Evolutionary conservation across 2,888 invertebrate species (phyloP), one percentile per base, ranked within the genome.

Genomic region (Andricus curvator): DNA sequence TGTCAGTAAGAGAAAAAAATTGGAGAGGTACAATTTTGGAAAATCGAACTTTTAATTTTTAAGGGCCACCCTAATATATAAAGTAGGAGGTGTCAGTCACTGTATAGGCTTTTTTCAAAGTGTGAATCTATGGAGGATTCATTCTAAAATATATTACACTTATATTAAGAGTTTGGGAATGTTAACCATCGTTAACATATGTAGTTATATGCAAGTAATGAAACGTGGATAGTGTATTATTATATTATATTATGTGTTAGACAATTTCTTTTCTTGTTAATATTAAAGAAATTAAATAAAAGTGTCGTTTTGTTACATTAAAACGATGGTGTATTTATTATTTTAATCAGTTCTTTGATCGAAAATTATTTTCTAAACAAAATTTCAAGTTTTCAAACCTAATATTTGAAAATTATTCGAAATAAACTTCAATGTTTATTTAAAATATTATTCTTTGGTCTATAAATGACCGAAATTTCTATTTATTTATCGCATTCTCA

Each of bases 191-290:
- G 56, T 60, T 60, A 22, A 60, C 56, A 60, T 3, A n/a, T 60
- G 3, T 60, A 60, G 22, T 60, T 22, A 22, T 60, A 60, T 60
- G 8, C 22, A 60, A 60, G 56, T 60, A 60, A 60, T n/a, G 11
- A n/a, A 60, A 60, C 22, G 56, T 60, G 56, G 3, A 22, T 20
- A 60, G 56, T 22, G 56, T 60, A 60, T 44, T 44, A 22, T 56
- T n/a, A 56, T 60, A 56, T 60, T 60, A 60, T 60, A 60, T 60
- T n/a, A 60, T 60, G 56, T 60, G 22, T 60, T 60, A 22, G 56
- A 22, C 3, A 11, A 22, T 60, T 60, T 22, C n/a, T 60, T 60
- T 60, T 60, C 6, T n/a, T 56, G 56, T 56, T 56, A 56, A 56
- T 56, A 56, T 56, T 56, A 56, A 20, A 56, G 8, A 56, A n/a